These are phyloP conservation scores for Sitodiplosis mosellana DNA, from an alignment of 1,140 invertebrate species.

Conservation along the genomic window DNA sequence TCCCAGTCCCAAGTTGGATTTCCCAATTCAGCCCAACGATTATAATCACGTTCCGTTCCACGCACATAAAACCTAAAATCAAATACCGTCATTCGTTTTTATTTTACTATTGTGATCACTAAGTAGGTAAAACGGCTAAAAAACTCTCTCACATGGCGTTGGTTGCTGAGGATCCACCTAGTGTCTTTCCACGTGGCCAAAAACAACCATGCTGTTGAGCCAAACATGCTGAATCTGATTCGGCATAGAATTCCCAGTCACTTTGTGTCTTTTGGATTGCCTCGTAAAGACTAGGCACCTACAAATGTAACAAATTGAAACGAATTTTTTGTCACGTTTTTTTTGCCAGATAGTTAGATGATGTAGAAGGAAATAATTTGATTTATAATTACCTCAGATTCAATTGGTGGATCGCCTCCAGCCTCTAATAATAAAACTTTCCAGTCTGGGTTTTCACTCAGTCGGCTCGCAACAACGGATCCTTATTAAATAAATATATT, in stretches of 20 bases:
- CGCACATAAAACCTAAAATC: conserved; percentile 16
- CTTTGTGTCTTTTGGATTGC: conserved; percentile 24
- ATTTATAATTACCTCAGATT: conserved; percentile 24
- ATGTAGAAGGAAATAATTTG: neutral
- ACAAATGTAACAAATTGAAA: neutral
- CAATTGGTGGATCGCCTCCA: conserved; percentile 31
- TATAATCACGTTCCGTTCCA: conserved; percentile 16
- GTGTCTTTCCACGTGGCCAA: conserved; percentile 46
- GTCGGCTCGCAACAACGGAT: conserved; percentile 33
- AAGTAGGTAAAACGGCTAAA: no score
- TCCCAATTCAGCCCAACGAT: conserved; percentile 39
- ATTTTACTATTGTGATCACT: no score
- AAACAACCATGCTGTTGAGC: conserved; percentile 26
- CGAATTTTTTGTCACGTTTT: neutral
- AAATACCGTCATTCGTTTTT: no score
- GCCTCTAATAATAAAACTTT: conserved; percentile 41
- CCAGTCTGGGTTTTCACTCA: conserved; percentile 31
- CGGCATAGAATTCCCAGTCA: conserved; percentile 50
- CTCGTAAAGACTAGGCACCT: neutral
- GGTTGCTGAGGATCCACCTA: conserved; percentile 58
- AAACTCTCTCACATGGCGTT: no score
- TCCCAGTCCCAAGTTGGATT: conserved; percentile 23
- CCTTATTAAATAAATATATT: conserved; percentile 17
- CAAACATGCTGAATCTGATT: conserved; percentile 33
- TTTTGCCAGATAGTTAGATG: neutral